These are phyloP conservation scores for Hymenochirus boettgeri DNA, from an alignment of 2,113 vertebrate species.

Conservation along the genomic window DNA sequence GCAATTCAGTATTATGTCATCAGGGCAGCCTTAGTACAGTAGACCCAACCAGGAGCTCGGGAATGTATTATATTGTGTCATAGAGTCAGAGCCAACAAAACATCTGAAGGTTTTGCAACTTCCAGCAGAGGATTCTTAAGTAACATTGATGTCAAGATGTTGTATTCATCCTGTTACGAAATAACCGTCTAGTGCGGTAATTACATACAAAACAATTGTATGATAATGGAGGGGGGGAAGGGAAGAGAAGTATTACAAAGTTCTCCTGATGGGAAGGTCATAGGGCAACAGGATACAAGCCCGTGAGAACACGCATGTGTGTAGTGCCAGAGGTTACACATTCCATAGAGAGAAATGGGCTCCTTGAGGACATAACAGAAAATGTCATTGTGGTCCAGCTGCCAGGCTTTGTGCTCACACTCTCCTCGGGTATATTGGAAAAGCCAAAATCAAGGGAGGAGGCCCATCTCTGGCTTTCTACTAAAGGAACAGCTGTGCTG, in stretches of 20 bases:
- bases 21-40: no score
- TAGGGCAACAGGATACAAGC: conserved; percentile 14
- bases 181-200: neutral
- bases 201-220: neutral
- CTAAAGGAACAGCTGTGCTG: no score
- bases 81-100: neutral
- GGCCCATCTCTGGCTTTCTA: no score
- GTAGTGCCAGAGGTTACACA: conserved; percentile 4
- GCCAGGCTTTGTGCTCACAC: neutral
- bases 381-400: conserved; percentile 10
- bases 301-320: conserved; percentile 13
- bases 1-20: no score
- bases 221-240: neutral
- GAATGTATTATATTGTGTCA: no score
- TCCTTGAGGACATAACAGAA: conserved; percentile 4
- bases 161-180: neutral
- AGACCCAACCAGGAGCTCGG: no score
- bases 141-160: neutral
- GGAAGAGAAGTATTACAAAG: neutral
- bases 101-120: neutral
- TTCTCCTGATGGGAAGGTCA: conserved; percentile 2
- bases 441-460: neutral
- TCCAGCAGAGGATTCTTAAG: neutral
- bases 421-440: neutral
- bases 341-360: conserved; percentile 16